Percentiles rank a stretch among this genome's conserved stretches.
phyloP scores from a whole-genome alignment of 1,140 invertebrate genomes.

The Euborellia annulipes region DNA sequence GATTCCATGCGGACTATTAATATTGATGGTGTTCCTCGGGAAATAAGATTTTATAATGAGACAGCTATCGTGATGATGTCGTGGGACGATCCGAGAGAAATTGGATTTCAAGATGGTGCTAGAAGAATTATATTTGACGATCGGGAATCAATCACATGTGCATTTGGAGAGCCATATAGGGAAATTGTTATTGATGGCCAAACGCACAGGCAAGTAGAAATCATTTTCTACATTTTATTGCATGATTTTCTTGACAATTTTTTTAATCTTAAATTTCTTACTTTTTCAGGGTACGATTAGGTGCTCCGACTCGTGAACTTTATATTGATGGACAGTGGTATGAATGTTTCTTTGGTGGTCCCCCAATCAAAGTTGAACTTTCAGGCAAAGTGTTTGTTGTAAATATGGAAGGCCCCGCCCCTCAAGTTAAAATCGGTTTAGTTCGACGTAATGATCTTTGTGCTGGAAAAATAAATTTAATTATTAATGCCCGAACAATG shows the following conservation, averaged over 20 bases:
- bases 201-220: conserved; percentile 33
- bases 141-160: conserved; percentile 43
- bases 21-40: conserved; percentile 64
- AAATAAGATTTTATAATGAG: conserved; percentile 73
- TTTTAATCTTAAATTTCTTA: neutral
- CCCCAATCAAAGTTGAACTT: conserved; percentile 66
- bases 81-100: conserved; percentile 69
- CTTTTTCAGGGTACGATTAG: conserved; percentile 56
- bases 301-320: conserved; percentile 80
- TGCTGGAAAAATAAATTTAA: conserved; percentile 64
- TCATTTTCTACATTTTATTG: too few relatives aligned
- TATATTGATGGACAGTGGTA: conserved; percentile 76
- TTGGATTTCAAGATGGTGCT: conserved; percentile 60
- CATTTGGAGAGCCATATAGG: conserved; percentile 55
- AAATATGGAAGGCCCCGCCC: conserved; percentile 71
- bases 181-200: conserved; percentile 53
- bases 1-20: conserved; percentile 62
- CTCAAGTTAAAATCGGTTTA: conserved; percentile 63
- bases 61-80: conserved; percentile 69
- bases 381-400: conserved; percentile 58
- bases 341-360: conserved; percentile 82
- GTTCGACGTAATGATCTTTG: conserved; percentile 55
- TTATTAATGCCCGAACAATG: conserved; percentile 60
- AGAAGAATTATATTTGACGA: conserved; percentile 51
- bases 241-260: neutral